Conservation (phyloP, 2,113 vertebrate species). For the Porphyrio hochstetteri region DNA sequence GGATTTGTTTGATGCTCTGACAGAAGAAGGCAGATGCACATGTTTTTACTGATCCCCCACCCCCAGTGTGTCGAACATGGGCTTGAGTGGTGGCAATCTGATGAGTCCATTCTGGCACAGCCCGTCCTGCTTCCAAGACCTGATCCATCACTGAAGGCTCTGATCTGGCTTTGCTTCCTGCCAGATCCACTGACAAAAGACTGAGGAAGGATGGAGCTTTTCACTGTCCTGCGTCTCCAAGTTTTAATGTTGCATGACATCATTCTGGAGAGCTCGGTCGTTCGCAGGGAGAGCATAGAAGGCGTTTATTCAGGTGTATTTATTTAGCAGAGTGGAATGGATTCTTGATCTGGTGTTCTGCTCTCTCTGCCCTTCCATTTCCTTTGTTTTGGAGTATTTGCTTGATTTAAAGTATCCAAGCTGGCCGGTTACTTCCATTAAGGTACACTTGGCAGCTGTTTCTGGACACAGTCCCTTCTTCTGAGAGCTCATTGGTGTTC, state of each 20-base stretch:
- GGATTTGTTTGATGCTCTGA: background rate
- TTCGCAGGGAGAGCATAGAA: background rate
- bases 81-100: background rate
- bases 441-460: conserved; percentile 49
- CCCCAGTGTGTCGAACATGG: background rate
- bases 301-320: conserved; percentile 14
- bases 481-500: conserved; percentile 28
- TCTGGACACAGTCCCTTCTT: conserved; percentile 1
- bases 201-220: background rate
- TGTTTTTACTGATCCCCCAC: background rate
- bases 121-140: background rate
- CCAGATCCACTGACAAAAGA: background rate
- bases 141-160: background rate
- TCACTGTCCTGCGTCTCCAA: background rate
- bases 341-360: background rate
- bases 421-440: conserved; percentile 19
- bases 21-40: background rate
- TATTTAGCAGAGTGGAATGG: conserved; percentile 3
- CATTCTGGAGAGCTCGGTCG: background rate
- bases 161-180: background rate
- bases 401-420: conserved; percentile 3
- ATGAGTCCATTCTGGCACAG: background rate
- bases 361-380: conserved; percentile 30
- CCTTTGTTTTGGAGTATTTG: conserved; percentile 39
- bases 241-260: background rate